Percentiles rank a stretch among this genome's conserved stretches.
These are phyloP conservation scores for Metaphire vulgaris DNA, from an alignment of 1,140 invertebrate species.

Conservation along the genomic window DNA sequence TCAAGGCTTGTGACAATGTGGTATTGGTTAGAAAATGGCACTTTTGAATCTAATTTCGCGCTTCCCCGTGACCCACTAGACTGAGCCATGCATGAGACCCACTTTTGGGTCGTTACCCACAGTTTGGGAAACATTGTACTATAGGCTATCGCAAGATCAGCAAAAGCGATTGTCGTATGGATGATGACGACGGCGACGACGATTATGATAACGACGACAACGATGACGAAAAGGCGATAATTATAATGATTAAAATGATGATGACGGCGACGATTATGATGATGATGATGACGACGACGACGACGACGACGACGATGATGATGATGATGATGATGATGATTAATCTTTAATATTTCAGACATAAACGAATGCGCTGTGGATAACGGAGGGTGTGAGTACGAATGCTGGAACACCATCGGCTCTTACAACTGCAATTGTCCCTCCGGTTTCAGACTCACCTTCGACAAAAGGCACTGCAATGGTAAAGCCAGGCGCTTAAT, in stretches of 20 bases:
- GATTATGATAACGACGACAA: too few species aligned
- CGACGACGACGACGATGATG: constrained; percentile 1
- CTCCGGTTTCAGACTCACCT: constrained; percentile 46
- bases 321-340: constrained; percentile 27
- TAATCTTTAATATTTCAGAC: too few species aligned
- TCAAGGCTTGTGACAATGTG: too few species aligned
- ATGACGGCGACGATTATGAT: background rate
- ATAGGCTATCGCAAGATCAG: too few species aligned
- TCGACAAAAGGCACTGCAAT: too few species aligned
- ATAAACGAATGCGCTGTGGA: constrained; percentile 53
- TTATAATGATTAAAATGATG: background rate
- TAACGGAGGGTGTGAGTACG: constrained; percentile 47
- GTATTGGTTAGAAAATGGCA: too few species aligned
- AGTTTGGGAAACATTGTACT: too few species aligned
- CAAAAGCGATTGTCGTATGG: background rate
- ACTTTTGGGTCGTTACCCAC: too few species aligned
- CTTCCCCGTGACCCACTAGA: too few species aligned
- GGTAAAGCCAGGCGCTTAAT: too few species aligned
- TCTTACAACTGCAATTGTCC: constrained; percentile 51
- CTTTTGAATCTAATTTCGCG: too few species aligned
- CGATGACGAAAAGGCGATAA: background rate
- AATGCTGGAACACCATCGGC: constrained; percentile 55
- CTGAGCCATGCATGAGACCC: too few species aligned
- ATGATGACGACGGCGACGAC: background rate
- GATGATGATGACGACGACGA: constrained; percentile 10